Base-by-base conservation (phyloP, 2,797 vertebrate genomes). In the Tachyglossus aculeatus region DNA sequence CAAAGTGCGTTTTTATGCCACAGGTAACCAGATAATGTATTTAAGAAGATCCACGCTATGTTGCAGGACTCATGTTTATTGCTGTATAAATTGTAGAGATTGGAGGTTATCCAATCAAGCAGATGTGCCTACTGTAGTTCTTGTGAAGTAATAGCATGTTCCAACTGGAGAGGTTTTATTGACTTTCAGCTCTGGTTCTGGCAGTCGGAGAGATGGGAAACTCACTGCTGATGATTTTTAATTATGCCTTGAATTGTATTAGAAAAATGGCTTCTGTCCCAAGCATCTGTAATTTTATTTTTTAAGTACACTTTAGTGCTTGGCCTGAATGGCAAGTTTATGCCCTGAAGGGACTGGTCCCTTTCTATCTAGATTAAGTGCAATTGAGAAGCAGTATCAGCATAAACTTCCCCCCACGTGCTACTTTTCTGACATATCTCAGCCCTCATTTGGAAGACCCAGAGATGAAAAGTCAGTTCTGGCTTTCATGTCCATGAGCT, bases 121-220 rank as follows among this genome's bases (percentile, higher is more conserved):
- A 36, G 22, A 29, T 61, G 3, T 66, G 8, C 36, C 76, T 74
- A 60, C 38, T 54, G 57, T 37, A 22, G 45, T 39, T 59, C 41
- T 40, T 68, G 33, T 44, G 22, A 65, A 44, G 55, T 40, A 32
- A 18, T 40, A 27, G 24, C 45, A n/a, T 48, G 45, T 71, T 39
- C 12, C 45, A 61, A 48, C 50, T 48, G 50, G 34, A 62, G 53
- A 43, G 19, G 14, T 67, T 52, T 21, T 36, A 9, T 70, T 54
- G 33, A 43, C 32, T 59, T 3, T 15, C n/a, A n/a, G 2, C 29
- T 16, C 27, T 55, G 50, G 22, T 56, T 36, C 45, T 24, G 40
- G 15, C 68, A 48, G 18, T n/a, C n/a, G 21, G 25, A 14, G 50
- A 4, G 6, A 12, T 2, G 25, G 52, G 29, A 29, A 4, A 52